Evolutionary conservation across 1,140 invertebrate species (phyloP).

Genomic region (Sminthurinus signatus): DNA sequence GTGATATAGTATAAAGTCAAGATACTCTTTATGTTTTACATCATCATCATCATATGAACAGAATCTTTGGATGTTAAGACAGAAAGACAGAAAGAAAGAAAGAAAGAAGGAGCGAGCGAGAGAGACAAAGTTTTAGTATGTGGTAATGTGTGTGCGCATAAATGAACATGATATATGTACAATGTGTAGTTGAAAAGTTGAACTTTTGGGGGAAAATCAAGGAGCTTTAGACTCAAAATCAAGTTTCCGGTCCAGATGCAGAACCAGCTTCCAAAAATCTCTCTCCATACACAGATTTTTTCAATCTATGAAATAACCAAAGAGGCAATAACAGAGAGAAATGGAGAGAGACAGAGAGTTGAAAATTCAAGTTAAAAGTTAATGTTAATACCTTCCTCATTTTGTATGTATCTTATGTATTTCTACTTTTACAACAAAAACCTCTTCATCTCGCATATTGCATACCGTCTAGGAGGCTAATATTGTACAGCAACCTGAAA

Average conservation of each 20-base stretch:
- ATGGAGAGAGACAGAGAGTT: too few species aligned
- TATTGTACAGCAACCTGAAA: too few species aligned
- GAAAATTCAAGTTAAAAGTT: neutral
- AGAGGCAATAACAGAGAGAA: too few species aligned
- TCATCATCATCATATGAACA: neutral
- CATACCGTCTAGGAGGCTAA: too few species aligned
- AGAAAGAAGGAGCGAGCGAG: too few species aligned
- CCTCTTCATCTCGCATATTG: too few species aligned
- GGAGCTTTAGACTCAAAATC: constrained; percentile 36
- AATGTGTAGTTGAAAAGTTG: too few species aligned
- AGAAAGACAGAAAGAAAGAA: neutral
- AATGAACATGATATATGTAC: constrained; percentile 6
- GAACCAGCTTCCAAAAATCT: constrained; percentile 12
- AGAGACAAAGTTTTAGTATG: too few species aligned
- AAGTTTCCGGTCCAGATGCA: constrained; percentile 42
- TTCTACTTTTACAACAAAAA: too few species aligned
- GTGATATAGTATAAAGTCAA: neutral
- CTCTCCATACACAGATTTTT: constrained; percentile 30
- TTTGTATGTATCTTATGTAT: too few species aligned
- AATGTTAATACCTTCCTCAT: too few species aligned
- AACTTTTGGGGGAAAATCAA: constrained; percentile 35
- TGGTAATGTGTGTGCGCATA: too few species aligned
- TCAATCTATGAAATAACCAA: constrained; percentile 21
- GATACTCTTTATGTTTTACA: neutral
- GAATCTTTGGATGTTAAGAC: neutral